Base-by-base conservation (phyloP, 2,113 vertebrate species). In the Rhinopomastus cyanomelas region DNA sequence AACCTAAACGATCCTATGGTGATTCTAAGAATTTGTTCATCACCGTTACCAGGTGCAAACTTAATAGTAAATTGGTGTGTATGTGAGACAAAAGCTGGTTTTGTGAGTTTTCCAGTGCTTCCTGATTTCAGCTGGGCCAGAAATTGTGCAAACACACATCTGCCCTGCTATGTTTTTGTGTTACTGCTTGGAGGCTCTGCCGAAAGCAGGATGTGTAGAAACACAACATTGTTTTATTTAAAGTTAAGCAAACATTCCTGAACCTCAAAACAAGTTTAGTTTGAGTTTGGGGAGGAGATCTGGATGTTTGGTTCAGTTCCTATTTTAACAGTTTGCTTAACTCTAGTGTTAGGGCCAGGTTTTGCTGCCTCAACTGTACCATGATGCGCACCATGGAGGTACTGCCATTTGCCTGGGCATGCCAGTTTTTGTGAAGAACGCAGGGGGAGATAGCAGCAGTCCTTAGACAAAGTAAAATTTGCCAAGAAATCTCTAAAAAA, bases 181-280 rank as follows among this genome's bases (percentile, higher is more conserved):
- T 73, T 92, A 57, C 77, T 92, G 61, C 77, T 89, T 86, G 61
- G 85, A 95, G 66, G 30, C 77, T 86, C 84, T 0, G 0, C 77
- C 86, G 88, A 90, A 92, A 91, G 92, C 92, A 94, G 95, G 90
- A 95, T 92, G 83, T 95, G 90, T 72, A 90, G 92, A 94, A 93
- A 30, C n/a, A 88, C 32, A 91, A 44, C 80, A 93, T 84, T 84
- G 88, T 92, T 96, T 95, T 91, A 81, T 84, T 92, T 95, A 17
- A 84, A 88, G 77, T 86, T 96, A 95, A 79, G 68, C 66, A 95
- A 94, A 93, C 86, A 95, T 96, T 90, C 88, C 88, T 88, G 77
- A 95, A 65, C 39, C 83, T 94, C 73, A 76, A 59, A 91, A 92
- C 61, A 59, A 36, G 32, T 86, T 94, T 81, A 29, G 14, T 91